phyloP scores from a whole-genome alignment of 2,797 vertebrate species.

The Mormyrops attenuatus region DNA sequence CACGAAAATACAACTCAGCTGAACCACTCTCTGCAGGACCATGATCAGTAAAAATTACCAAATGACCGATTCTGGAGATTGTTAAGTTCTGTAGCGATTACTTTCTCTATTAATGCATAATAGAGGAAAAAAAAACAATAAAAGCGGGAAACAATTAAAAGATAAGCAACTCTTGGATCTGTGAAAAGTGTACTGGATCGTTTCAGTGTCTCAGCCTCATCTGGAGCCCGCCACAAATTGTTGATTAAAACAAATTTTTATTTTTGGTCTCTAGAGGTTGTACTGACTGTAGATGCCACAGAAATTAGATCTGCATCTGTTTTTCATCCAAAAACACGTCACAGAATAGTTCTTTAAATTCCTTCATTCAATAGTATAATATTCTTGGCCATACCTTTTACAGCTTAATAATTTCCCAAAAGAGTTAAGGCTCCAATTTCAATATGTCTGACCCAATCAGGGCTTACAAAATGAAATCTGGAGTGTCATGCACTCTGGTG shows the following conservation, averaged over 20 bases:
- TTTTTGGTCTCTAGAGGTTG: neutral
- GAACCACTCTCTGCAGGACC: neutral
- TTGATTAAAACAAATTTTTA: neutral
- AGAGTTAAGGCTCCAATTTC: neutral
- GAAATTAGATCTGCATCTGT: neutral
- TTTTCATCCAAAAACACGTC: neutral
- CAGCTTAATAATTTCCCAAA: neutral
- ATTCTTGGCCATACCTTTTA: neutral
- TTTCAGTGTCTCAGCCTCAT: neutral
- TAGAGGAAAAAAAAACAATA: neutral
- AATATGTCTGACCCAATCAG: neutral
- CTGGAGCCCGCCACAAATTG: neutral
- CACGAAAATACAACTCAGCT: slow-evolving; percentile 10
- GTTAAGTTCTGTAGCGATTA: neutral
- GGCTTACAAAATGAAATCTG: neutral
- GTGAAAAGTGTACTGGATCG: neutral
- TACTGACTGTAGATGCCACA: neutral
- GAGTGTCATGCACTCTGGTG: neutral
- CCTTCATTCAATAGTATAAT: neutral
- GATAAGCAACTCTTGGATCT: neutral
- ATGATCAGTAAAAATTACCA: neutral
- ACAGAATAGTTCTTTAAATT: neutral
- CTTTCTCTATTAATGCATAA: neutral
- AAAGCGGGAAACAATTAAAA: neutral
- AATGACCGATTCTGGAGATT: neutral